A percentile compares a stretch with the other conserved stretches of the same genome.
phyloP scores from a whole-genome alignment of 2,113 vertebrate genomes.

The Lepidothrix coronata region DNA sequence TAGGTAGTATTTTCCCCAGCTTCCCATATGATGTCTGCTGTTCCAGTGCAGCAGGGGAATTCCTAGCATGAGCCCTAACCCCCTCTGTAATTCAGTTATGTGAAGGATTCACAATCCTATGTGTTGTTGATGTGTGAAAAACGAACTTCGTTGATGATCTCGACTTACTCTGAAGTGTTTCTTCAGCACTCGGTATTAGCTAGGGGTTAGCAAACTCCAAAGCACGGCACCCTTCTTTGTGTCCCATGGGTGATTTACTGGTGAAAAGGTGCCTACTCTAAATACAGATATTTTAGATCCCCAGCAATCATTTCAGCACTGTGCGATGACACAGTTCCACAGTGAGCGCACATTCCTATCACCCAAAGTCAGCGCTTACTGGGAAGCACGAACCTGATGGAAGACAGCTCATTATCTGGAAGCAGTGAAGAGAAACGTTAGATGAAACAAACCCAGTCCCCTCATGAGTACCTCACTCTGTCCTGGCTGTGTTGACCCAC shows the following conservation, averaged over 20 bases:
- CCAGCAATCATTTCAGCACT: background rate
- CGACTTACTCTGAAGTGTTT: background rate
- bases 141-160: background rate
- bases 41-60: background rate
- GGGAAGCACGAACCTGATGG: background rate
- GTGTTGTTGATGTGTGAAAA: background rate
- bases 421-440: background rate
- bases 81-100: background rate
- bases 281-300: background rate
- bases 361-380: fast-evolving
- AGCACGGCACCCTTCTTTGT: background rate
- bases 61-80: background rate
- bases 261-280: background rate
- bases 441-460: background rate
- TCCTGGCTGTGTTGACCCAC: background rate
- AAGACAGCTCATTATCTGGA: background rate
- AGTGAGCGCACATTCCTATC: background rate
- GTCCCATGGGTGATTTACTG: background rate
- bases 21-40: background rate
- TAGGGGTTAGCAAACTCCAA: background rate
- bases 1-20: background rate
- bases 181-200: background rate
- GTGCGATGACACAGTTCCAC: background rate
- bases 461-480: background rate
- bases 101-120: background rate